A percentile compares a stretch with the other conserved stretches of the same genome.
phyloP scores from a whole-genome alignment of 2,888 invertebrate genomes.

The Laspeyria flexula region DNA sequence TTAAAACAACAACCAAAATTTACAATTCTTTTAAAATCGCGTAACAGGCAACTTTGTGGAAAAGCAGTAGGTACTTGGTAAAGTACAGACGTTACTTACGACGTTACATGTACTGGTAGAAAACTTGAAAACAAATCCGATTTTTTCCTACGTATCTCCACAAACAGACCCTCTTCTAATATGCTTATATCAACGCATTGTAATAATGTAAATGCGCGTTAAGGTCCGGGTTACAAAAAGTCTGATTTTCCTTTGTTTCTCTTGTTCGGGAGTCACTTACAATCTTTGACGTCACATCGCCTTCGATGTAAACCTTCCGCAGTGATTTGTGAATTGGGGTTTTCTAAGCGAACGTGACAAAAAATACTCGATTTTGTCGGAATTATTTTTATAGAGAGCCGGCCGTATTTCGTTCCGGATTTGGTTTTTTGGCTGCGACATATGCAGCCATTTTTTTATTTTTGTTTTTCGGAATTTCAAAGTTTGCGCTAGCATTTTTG shows the following conservation, averaged over 20 bases:
- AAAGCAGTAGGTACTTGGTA: no score
- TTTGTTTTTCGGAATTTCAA: not conserved
- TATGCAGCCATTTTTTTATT: not conserved
- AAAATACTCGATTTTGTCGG: constrained; percentile 15
- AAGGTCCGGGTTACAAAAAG: not conserved
- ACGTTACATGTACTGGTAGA: no score
- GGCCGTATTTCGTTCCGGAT: constrained; percentile 5
- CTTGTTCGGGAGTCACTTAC: constrained; percentile 11
- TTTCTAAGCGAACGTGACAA: constrained; percentile 14
- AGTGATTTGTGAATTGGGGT: constrained; percentile 32
- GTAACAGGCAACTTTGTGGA: no score
- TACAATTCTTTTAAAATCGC: no score
- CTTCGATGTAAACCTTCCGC: constrained; percentile 12
- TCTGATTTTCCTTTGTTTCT: constrained; percentile 6
- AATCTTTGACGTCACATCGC: constrained; percentile 5
- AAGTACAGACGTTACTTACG: no score
- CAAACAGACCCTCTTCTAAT: not conserved
- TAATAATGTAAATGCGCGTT: not conserved
- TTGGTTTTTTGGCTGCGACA: constrained; percentile 2
- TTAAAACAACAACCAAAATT: no score
- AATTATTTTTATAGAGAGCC: constrained; percentile 18
- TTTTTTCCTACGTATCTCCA: no score
- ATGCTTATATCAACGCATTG: not conserved
- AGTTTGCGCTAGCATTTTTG: not conserved
- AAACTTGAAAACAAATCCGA: no score